Percentiles rank a stretch among this genome's conserved stretches.
phyloP scores from a whole-genome alignment of 1,140 invertebrate species.

The Palaemon carinicauda region DNA sequence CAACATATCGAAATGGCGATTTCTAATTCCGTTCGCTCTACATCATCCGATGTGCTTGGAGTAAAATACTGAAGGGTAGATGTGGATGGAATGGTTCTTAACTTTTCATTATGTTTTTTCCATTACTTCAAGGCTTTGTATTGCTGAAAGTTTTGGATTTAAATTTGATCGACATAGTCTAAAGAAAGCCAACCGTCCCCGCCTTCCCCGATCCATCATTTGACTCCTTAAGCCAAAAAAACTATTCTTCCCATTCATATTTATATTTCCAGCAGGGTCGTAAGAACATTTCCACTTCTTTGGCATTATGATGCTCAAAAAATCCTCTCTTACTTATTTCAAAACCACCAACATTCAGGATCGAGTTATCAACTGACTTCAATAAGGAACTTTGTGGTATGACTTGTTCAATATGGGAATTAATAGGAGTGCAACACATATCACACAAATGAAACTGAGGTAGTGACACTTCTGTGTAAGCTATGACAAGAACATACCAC shows the following conservation, averaged over 20 bases:
- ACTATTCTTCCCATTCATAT: constrained; percentile 5
- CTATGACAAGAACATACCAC: too few relatives aligned
- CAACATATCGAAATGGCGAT: constrained; percentile 30
- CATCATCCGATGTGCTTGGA: constrained; percentile 14
- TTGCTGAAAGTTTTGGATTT: not conserved
- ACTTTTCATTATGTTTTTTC: not conserved
- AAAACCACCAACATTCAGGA: too few relatives aligned
- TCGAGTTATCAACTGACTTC: too few relatives aligned
- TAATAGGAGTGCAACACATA: too few relatives aligned
- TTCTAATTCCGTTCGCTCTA: constrained; percentile 28
- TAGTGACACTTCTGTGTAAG: too few relatives aligned
- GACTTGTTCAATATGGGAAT: too few relatives aligned
- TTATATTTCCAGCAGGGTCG: not conserved
- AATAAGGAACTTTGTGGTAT: too few relatives aligned
- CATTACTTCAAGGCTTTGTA: constrained; percentile 6
- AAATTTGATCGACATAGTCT: not conserved
- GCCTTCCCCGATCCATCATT: not conserved
- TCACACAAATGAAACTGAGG: too few relatives aligned
- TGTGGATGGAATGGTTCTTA: not conserved
- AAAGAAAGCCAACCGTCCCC: too few relatives aligned
- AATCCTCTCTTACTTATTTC: too few relatives aligned
- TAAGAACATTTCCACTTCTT: constrained; percentile 7
- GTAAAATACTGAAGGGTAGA: not conserved
- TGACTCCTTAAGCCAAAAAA: not conserved
- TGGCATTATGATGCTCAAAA: not conserved